Evolutionary conservation across 2,888 invertebrate genomes (phyloP), one percentile per base, ranked within the genome.

Genomic region (Galerucella nymphaeae): DNA sequence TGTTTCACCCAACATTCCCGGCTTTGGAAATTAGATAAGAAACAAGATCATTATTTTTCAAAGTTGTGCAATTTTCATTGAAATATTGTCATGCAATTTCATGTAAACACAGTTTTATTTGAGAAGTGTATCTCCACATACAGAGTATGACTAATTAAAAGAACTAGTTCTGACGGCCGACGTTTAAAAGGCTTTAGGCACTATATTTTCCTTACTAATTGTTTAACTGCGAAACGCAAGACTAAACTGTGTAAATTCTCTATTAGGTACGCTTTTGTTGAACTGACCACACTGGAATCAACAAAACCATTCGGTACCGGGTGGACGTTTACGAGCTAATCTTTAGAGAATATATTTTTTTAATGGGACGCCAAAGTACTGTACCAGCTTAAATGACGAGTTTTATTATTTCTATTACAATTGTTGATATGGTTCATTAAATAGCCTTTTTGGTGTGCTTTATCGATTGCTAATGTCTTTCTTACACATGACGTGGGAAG

Each of bases 31-130:
- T 71, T 62, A 74, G 73, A 74, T 74, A 74, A 74, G 70, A 71
- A 70, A 61, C 73, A 67, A 58, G 70, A 48, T 58, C 74, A 72
- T 74, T 74, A 76, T 63, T 76, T 71, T 62, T 71, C 66, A 38
- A 14, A 38, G 66, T 76, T 76, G 76, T 73, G 76, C 71, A 76
- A 76, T 71, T 66, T 73, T 70, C 50, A 71, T 59, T 76, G 76
- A 76, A 71, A 74, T 73, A 73, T 73, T 76, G 74, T 70, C 63
- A 70, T 71, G 71, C 70, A 63, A 74, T 71, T 66, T 66, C 64
- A 23, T 70, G 70, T 65, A 73, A 55, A 66, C 30, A 66, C 30
- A 55, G 55, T 63, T 69, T 62, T 62, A 45, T 69, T 63, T 38
- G 62, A 69, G 53, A 63, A 55, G 50, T 38, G 30, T 62, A 62